Conservation (phyloP, 2,113 vertebrate genomes). For the Ciconia maguari region DNA sequence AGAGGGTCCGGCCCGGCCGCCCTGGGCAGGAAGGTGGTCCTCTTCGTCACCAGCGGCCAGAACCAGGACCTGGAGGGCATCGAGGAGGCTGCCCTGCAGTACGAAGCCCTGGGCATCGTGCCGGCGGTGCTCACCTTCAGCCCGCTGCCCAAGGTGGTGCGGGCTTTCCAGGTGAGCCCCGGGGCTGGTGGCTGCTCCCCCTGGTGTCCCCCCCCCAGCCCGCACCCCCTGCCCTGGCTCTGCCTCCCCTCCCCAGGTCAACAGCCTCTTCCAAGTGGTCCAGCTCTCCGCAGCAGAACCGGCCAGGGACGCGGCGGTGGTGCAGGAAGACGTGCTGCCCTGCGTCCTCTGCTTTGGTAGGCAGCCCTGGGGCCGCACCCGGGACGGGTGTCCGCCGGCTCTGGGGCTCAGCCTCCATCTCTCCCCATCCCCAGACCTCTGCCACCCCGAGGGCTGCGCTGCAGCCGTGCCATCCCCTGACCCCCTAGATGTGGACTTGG, state of each 20-base stretch:
- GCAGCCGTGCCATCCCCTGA: neutral
- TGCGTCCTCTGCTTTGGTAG: neutral
- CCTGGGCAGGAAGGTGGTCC: neutral
- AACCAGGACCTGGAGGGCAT: neutral
- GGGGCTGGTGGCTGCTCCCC: neutral
- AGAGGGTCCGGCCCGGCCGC: neutral
- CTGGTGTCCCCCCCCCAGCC: neutral
- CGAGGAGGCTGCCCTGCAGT: neutral
- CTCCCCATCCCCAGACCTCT: neutral
- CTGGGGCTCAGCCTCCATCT: neutral
- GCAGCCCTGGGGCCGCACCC: neutral
- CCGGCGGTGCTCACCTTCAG: neutral
- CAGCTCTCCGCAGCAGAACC: neutral
- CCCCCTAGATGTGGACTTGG: neutral
- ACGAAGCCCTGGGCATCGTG: neutral
- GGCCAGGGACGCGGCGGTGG: neutral
- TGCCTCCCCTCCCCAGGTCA: neutral
- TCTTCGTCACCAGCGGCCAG: neutral
- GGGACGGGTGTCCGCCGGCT: no score
- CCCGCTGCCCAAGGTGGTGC: neutral
- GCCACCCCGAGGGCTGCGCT: neutral
- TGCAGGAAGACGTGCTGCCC: neutral
- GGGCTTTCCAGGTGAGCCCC: neutral
- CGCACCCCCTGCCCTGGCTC: accelerated
- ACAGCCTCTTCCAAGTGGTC: neutral